Evolutionary conservation across 2,888 invertebrate species (phyloP).

Genomic region (Ormyrus labotus): DNA sequence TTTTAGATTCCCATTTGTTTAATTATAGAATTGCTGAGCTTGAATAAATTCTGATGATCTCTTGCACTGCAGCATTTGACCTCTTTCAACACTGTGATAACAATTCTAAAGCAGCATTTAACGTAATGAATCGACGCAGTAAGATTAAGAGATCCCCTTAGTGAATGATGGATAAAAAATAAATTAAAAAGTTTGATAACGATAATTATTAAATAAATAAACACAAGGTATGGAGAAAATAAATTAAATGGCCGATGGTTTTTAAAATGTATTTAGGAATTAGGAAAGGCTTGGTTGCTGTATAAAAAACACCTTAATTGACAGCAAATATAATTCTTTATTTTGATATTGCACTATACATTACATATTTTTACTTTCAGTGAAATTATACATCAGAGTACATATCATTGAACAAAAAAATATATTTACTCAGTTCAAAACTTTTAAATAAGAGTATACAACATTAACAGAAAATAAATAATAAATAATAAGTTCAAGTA

Average conservation of each 20-base stretch:
- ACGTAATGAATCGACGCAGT: no score
- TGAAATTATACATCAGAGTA: constrained; percentile 51
- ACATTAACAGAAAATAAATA: constrained; percentile 39
- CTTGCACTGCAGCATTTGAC: no score
- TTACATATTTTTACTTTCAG: constrained; percentile 56
- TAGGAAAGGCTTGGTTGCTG: constrained; percentile 53
- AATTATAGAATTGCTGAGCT: background rate
- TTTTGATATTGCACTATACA: constrained; percentile 58
- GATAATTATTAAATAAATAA: constrained; percentile 57
- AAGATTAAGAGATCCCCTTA: no score
- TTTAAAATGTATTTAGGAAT: constrained; percentile 8
- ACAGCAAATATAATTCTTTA: constrained; percentile 59
- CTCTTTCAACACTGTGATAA: background rate
- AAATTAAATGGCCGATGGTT: constrained; percentile 51
- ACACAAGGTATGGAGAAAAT: constrained; percentile 73
- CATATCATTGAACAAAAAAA: constrained; percentile 46
- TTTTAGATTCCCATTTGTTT: background rate
- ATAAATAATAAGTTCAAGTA: constrained; percentile 17
- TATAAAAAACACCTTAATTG: constrained; percentile 40
- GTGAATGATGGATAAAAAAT: constrained; percentile 16
- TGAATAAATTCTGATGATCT: background rate
- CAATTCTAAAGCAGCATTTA: background rate
- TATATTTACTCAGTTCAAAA: constrained; percentile 39
- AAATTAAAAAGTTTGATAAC: constrained; percentile 46
- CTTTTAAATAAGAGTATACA: constrained; percentile 26